Base-by-base conservation (phyloP, 2,113 vertebrate genomes). In the Siniperca chuatsi region DNA sequence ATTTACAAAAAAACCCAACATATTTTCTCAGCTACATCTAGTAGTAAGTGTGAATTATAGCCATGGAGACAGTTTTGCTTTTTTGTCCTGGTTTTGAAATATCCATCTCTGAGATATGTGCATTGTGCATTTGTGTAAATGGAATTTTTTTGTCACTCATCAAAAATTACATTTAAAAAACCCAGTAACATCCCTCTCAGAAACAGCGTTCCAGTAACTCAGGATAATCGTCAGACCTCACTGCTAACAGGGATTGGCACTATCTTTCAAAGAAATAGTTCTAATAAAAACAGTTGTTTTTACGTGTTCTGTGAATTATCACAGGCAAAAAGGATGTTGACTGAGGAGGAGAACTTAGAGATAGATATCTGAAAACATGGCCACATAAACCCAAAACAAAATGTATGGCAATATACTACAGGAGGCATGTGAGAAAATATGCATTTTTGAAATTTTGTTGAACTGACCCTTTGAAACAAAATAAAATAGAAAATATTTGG, bases 271-370 rank as follows among this genome's bases (percentile, higher is more conserved):
- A 66, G 33, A 64, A 64, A 44, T 29, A 35, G n/a, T 16, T 62
- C 61, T 35, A 37, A 60, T 37, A 54, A 67, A 71, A 81, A 57
- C 25, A 21, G 25, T 55, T 80, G 58, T 66, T 44, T 64, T 42
- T 42, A 13, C 0, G 46, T 29, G 25, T 11, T 74, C 20, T 58
- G 29, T 50, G 23, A n/a, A 62, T 40, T 40, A 58, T 52, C 8
- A 33, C 16, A 15, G 35, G 37, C 70, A 74, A 58, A 20, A 37
- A 25, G 25, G 21, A 61, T 23, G 7, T 33, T 18, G 16, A 2
- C 13, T 37, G 40, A 72, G 16, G 18, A 65, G 48, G 29, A 50
- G n/a, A 61, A 21, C 35, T 42, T 21, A 58, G 25, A 57, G 10
- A n/a, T 8, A 66, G 23, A 66, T 65, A 40, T 23, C 1, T 66